Base-by-base conservation (phyloP, 2,888 invertebrate species). In the Luperina nickerlii region DNA sequence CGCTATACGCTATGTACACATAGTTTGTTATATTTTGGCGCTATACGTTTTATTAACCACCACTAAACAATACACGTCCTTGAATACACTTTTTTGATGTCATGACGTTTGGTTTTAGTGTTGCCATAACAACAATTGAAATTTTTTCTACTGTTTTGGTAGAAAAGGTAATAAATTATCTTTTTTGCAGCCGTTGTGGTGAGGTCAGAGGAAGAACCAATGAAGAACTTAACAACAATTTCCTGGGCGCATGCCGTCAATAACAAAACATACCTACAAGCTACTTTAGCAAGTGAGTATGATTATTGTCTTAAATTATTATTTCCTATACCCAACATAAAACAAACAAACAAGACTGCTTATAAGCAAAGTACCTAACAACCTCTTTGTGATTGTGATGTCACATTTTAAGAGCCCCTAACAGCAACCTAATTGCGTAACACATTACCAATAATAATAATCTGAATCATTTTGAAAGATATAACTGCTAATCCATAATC, bases 161-260 rank as follows among this genome's bases (percentile, higher is more conserved):
- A 81, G 60, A 62, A 76, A 67, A 24, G 65, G 65, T 75, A 80
- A 77, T 81, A 77, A 69, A 67, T 62, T 51, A n/a, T 65, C 13
- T 74, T 76, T 76, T 84, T 94, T 93, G 32, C 92, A 96, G 96
- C 94, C 86, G 90, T 93, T 60, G 88, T 90, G 72, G 95, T 93
- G 76, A 92, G 89, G 68, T 94, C 94, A 79, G 94, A 96, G 67
- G 96, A 96, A 88, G 96, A 95, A 90, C 89, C 91, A 68, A 97
- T 96, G 96, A 96, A 96, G 76, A 98, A 99, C 93, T 95, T 98
- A 74, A 98, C 98, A 0, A 97, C 97, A 80, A 96, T 99, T 48
- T 98, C 97, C 38, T 99, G 99, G 99, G 98, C 98, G 0, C 99
- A 99, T 95, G 98, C 98, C 57, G 98, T 98, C 66, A 99, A 99